These are phyloP conservation scores for Axis porcinus DNA, from an alignment of 2,113 vertebrate genomes.

Conservation along the genomic window DNA sequence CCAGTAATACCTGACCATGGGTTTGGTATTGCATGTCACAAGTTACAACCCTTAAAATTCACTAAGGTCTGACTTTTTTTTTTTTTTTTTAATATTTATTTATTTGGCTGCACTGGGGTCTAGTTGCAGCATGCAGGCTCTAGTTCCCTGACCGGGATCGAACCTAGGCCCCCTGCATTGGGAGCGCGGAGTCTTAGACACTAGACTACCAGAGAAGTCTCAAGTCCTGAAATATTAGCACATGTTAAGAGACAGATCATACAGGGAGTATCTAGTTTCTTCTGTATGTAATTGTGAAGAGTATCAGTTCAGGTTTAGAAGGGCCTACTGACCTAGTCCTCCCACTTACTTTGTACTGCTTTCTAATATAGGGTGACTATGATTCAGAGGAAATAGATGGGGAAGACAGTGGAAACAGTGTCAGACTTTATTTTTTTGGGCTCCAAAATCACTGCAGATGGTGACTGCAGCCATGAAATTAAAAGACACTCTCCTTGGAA, in stretches of 20 bases:
- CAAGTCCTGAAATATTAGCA: not conserved
- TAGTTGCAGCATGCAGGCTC: not conserved
- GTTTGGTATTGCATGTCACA: not conserved
- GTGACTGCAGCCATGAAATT: too few relatives aligned
- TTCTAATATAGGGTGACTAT: not conserved
- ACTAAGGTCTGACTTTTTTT: not conserved
- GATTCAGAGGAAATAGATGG: not conserved
- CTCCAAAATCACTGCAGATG: too few relatives aligned
- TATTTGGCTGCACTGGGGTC: not conserved
- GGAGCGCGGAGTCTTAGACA: not conserved
- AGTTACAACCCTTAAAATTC: not conserved
- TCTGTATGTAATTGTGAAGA: constrained; percentile 24
- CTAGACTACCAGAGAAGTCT: not conserved
- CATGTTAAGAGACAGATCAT: not conserved
- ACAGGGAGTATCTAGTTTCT: not conserved
- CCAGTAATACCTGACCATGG: not conserved
- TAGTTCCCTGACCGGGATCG: not conserved
- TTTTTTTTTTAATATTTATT: not conserved
- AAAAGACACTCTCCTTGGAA: too few relatives aligned
- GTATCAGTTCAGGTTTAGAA: not conserved
- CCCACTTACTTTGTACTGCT: not conserved
- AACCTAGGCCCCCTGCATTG: not conserved
- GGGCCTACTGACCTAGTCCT: not conserved
- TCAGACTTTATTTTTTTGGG: too few relatives aligned
- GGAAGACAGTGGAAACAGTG: too few relatives aligned